Conservation (phyloP, 2,113 vertebrate species). For the Grantiella picta region DNA sequence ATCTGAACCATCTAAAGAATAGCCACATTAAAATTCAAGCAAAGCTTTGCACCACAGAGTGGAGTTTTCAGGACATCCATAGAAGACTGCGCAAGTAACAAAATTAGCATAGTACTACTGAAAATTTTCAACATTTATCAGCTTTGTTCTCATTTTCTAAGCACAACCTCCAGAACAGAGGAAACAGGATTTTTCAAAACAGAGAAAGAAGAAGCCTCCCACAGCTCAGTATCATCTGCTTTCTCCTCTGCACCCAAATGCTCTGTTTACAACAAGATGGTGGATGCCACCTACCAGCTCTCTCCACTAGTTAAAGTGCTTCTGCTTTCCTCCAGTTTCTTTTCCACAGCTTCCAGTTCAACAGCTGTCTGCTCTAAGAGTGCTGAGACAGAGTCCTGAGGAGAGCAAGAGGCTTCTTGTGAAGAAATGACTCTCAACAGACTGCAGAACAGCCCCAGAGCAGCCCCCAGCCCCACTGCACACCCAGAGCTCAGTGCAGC, state of each 20-base stretch:
- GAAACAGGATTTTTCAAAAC: background rate
- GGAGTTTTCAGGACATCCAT: background rate
- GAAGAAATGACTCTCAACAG: background rate
- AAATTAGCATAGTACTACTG: background rate
- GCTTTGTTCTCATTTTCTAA: background rate
- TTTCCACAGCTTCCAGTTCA: constrained; percentile 75
- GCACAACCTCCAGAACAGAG: background rate
- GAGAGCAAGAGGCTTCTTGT: background rate
- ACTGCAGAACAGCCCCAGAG: background rate
- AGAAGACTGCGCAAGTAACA: background rate
- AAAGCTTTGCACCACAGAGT: background rate
- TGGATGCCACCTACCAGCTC: constrained; percentile 76
- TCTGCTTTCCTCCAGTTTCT: constrained; percentile 66
- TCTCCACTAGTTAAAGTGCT: constrained; percentile 64
- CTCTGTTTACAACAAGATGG: background rate
- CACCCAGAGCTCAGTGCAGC: background rate
- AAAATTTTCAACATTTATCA: background rate
- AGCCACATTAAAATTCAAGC: background rate
- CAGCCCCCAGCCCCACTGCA: background rate
- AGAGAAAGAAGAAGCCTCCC: background rate
- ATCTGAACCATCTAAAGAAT: background rate
- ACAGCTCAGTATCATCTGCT: background rate
- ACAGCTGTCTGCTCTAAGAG: constrained; percentile 78
- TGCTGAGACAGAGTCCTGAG: constrained; percentile 77
- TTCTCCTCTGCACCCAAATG: background rate